Conservation (phyloP, 1,140 invertebrate species). For the Saccostrea glomerata region DNA sequence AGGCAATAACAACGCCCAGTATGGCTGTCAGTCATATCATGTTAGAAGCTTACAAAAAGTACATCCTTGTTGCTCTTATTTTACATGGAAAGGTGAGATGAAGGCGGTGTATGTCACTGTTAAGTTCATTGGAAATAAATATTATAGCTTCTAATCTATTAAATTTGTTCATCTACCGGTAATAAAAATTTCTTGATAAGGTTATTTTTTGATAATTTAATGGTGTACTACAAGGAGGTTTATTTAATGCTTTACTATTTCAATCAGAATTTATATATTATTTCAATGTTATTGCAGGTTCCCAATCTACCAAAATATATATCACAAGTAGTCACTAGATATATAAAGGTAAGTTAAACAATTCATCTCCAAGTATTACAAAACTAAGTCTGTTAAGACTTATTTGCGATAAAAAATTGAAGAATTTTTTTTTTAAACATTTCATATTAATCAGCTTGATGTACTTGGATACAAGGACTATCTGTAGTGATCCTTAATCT, state of each 20-base stretch:
- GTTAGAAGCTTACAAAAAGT: conserved; percentile 98
- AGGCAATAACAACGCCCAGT: conserved; percentile 93
- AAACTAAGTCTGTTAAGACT: neutral
- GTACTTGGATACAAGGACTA: too few relatives aligned
- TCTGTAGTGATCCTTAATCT: neutral
- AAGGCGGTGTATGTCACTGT: neutral
- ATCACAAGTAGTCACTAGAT: conserved; percentile 92
- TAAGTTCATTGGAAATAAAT: too few relatives aligned
- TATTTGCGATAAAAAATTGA: neutral
- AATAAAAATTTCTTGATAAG: too few relatives aligned
- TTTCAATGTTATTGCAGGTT: conserved; percentile 80
- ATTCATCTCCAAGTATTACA: neutral
- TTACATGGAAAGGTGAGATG: conserved; percentile 86
- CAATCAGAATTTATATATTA: too few relatives aligned
- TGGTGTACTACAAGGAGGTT: too few relatives aligned
- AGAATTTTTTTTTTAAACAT: too few relatives aligned
- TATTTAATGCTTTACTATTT: too few relatives aligned
- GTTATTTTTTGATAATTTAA: too few relatives aligned
- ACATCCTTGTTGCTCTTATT: conserved; percentile 93
- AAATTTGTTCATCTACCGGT: too few relatives aligned
- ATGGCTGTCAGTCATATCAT: conserved; percentile 97
- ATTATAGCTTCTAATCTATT: too few relatives aligned
- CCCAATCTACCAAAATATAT: conserved; percentile 92
- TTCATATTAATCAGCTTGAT: too few relatives aligned
- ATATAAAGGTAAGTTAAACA: conserved; percentile 85